Percentiles rank a stretch among this genome's conserved stretches.
Evolutionary conservation across 2,797 vertebrate genomes (phyloP).

Genomic region (Nyctibius grandis): DNA sequence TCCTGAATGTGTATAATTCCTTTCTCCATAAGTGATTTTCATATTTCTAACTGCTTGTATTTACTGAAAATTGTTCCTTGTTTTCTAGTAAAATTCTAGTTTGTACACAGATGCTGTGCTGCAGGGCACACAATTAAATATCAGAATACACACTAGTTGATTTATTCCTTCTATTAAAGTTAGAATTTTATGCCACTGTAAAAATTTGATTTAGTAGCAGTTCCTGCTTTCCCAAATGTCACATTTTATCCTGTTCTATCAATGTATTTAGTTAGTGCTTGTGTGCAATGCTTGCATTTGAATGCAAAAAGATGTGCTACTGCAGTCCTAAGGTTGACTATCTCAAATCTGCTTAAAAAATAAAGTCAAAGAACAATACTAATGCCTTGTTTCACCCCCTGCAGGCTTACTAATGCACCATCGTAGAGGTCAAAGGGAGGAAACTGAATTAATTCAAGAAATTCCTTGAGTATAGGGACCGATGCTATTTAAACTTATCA

Average conservation of each 20-base stretch:
- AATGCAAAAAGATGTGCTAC: background rate
- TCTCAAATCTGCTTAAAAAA: background rate
- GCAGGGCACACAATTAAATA: background rate
- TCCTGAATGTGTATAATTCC: background rate
- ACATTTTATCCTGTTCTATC: background rate
- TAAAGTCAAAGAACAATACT: background rate
- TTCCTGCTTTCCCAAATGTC: background rate
- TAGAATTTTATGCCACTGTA: background rate
- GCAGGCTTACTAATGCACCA: background rate
- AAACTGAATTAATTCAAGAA: background rate
- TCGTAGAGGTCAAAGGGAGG: background rate
- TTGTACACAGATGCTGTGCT: background rate
- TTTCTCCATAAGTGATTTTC: slow-evolving; percentile 24
- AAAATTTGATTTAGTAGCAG: background rate
- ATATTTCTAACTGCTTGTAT: slow-evolving; percentile 13
- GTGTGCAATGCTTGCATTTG: background rate
- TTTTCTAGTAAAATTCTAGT: slow-evolving; percentile 36
- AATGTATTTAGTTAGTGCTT: background rate
- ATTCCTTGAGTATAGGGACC: background rate
- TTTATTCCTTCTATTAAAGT: slow-evolving; percentile 22
- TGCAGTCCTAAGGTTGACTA: background rate
- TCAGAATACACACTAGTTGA: background rate
- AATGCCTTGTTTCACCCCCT: background rate
- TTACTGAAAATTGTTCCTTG: slow-evolving; percentile 29
- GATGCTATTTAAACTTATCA: background rate